Evolutionary conservation across 2,113 vertebrate genomes (phyloP), one percentile per base, ranked within the genome.

Genomic region (Callipepla californica): DNA sequence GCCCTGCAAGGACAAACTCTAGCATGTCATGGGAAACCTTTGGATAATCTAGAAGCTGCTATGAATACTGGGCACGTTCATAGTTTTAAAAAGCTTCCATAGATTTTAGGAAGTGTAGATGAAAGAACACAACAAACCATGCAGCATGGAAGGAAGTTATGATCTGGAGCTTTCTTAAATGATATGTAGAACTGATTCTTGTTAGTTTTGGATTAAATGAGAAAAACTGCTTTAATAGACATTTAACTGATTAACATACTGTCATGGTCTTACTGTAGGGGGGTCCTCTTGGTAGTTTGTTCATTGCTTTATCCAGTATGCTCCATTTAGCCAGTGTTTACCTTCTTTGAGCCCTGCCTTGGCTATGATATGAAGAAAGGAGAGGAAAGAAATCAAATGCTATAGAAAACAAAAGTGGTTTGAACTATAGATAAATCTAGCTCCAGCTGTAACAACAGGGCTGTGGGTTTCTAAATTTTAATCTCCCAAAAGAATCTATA

Each of bases 381-480:
- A 79, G 55, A 23, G 48, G 36, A 83, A 82, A 83, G 87, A 92
- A 94, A 96, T 95, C 66, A 95, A 95, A 94, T 76, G 38, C 80
- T 86, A 90, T 53, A 25, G 83, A 89, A 95, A 95, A 97, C 67
- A 92, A 87, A 93, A 92, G 63, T 53, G 57, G 19, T 84, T 53
- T 90, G 67, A 84, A 84, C 58, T 23, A 67, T 44, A 89, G 53
- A 85, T 76, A 28, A 85, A 95, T 93, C 89, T 70, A 91, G 48
- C 80, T 95, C 88, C 93, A 94, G 95, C 94, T 95, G 94, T 93
- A 95, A 93, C 85, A 94, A 95, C 92, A 94, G 78, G 34, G 53
- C 45, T 77, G 80, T 76, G n/a, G 66, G 25, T 90, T 97, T 95
- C 93, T 82, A 94, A 92, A 91, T 91, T 96, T 92, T 94, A 94